A percentile compares a stretch with the other conserved stretches of the same genome.
These are phyloP conservation scores for Achatina immaculata DNA, from an alignment of 1,140 invertebrate species.

Conservation along the genomic window DNA sequence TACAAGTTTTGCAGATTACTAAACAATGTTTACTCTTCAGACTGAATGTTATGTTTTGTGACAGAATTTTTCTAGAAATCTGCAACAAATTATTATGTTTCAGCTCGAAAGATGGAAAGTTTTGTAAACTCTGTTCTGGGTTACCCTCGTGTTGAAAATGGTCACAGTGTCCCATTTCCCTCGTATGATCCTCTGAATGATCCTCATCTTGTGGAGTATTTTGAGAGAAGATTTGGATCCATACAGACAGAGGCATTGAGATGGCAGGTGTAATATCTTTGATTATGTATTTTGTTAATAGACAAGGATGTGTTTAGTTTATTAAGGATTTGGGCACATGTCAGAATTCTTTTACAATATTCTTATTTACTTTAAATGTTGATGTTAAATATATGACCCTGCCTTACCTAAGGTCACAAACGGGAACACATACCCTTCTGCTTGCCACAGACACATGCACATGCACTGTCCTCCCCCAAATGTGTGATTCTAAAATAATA, in stretches of 20 bases:
- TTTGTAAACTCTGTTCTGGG: constrained; percentile 54
- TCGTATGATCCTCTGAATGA: constrained; percentile 68
- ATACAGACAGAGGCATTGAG: constrained; percentile 49
- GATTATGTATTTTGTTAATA: not conserved
- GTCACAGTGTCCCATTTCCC: constrained; percentile 52
- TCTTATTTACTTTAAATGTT: too few relatives aligned
- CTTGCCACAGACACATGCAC: too few relatives aligned
- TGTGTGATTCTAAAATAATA: too few relatives aligned
- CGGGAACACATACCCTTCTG: too few relatives aligned
- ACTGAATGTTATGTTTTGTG: too few relatives aligned
- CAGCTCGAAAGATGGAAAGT: constrained; percentile 48
- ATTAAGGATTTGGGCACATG: not conserved
- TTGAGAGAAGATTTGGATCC: constrained; percentile 63
- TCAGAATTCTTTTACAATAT: not conserved
- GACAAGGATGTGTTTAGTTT: not conserved
- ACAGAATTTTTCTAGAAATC: too few relatives aligned
- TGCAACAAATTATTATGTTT: too few relatives aligned
- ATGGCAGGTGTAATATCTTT: constrained; percentile 33
- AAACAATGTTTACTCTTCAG: too few relatives aligned
- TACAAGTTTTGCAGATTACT: too few relatives aligned
- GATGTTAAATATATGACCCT: too few relatives aligned
- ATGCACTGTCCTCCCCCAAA: too few relatives aligned
- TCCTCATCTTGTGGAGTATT: constrained; percentile 69
- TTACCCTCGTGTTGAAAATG: constrained; percentile 51
- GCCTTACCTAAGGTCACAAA: too few relatives aligned